A percentile compares a stretch with the other conserved stretches of the same genome.
These are phyloP conservation scores for Parotocinclus haroldoi DNA, from an alignment of 2,797 vertebrate species.

Conservation along the genomic window DNA sequence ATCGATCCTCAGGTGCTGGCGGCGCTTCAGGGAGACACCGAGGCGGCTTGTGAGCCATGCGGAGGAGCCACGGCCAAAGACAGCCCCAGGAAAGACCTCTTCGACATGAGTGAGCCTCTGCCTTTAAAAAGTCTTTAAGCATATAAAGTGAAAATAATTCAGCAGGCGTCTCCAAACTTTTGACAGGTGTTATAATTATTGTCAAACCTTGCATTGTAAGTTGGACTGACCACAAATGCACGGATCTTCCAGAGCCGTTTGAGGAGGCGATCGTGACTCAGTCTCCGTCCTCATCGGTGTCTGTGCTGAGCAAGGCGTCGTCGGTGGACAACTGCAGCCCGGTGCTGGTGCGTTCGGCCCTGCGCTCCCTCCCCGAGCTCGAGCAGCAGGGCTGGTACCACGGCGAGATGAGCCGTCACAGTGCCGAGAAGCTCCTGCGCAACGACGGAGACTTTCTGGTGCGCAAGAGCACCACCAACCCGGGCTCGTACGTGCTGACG, in stretches of 20 bases:
- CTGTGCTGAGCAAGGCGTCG: conserved; percentile 75
- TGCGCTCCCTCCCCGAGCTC: conserved; percentile 78
- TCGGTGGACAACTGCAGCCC: conserved; percentile 83
- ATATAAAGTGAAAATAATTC: too few species aligned
- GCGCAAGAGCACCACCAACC: conserved; percentile 92
- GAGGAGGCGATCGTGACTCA: conserved; percentile 90
- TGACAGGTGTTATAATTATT: neutral
- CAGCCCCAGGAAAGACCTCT: conserved; percentile 87
- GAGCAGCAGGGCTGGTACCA: conserved; percentile 87
- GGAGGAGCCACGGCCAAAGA: conserved; percentile 68
- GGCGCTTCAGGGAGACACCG: conserved; percentile 73
- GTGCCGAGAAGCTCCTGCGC: conserved; percentile 86
- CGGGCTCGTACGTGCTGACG: conserved; percentile 91
- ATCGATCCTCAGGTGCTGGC: conserved; percentile 77
- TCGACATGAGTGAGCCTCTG: conserved; percentile 94
- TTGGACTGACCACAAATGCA: too few species aligned
- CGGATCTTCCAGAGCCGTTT: conserved; percentile 79
- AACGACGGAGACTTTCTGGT: conserved; percentile 94
- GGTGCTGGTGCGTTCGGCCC: conserved; percentile 72
- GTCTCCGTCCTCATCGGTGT: conserved; percentile 55
- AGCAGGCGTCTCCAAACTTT: too few species aligned
- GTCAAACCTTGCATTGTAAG: too few species aligned
- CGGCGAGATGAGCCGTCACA: conserved; percentile 90
- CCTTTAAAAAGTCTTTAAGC: neutral
- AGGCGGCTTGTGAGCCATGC: conserved; percentile 61